Base-by-base conservation (phyloP, 2,113 vertebrate species). In the Pseudorhombus dupliciocellatus region DNA sequence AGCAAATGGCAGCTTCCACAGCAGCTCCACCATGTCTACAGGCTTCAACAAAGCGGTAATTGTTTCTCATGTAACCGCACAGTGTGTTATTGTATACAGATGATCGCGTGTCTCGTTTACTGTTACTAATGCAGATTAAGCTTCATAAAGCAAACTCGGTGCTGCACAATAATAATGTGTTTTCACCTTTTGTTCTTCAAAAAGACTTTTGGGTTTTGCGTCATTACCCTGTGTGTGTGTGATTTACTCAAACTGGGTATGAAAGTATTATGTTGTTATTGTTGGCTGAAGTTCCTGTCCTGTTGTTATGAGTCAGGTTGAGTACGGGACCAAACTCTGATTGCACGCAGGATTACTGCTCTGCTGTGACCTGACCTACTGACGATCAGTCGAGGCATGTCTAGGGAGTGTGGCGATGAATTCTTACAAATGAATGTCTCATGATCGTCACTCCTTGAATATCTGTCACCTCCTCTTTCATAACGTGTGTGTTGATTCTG, bases 11-110 rank as follows among this genome's bases (percentile, higher is more conserved):
- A 66, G 16, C 52, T 79, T 69, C 58, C 75, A 21, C 59, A 44
- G 16, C 81, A 70, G 0, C 30, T 79, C 85, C 50, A 44, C 7
- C 4, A 30, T 5, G 24, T 71, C 66, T 8, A 0, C 55, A 3
- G 28, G 31, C 59, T 42, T 10, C 75, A 79, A 0, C 64, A 91
- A 68, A 89, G 2, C 0, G 89, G 91, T 92, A 91, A 77, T 12
- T 66, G 4, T 57, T 60, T 65, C 4, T 37, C 4, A 9, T 66
- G 12, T 55, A 28, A 55, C 53, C 5, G 14, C 16, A 26, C 14
- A 25, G 4, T 15, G 52, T 14, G 24, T 16, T 54, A 54, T 14
- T 52, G 50, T 52, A 9, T 9, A 2, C 6, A 50, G 50, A 52
- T 52, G 11, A 11, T 44, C n/a, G 48, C 16, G 40, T 16, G 40